Evolutionary conservation across 1,140 invertebrate genomes (phyloP).

Genomic region (Formica selysi): DNA sequence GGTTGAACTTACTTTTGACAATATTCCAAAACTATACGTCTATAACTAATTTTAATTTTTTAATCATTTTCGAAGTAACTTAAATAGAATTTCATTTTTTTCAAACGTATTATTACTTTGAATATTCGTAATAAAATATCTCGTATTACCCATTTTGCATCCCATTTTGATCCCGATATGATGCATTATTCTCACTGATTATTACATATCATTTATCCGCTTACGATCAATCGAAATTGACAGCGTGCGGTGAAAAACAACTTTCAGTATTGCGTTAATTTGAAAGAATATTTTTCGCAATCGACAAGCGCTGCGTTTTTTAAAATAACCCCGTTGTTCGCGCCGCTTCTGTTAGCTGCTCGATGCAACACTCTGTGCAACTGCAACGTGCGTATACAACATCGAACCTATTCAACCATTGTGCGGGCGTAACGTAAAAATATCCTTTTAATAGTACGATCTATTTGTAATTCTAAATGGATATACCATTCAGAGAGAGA

Average conservation of each 20-base stretch:
- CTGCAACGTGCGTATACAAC: slow-evolving; percentile 19
- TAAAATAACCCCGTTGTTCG: slow-evolving; percentile 56
- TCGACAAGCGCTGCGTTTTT: slow-evolving; percentile 50
- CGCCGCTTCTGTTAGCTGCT: slow-evolving; percentile 43
- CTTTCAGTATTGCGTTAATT: slow-evolving; percentile 55
- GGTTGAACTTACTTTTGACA: neutral
- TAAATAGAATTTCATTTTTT: neutral
- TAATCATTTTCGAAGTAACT: neutral
- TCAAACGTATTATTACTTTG: neutral
- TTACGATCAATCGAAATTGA: slow-evolving; percentile 36
- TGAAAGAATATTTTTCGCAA: slow-evolving; percentile 58
- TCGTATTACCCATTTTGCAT: slow-evolving; percentile 16
- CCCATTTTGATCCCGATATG: neutral
- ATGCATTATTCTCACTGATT: slow-evolving; percentile 49
- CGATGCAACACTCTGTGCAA: slow-evolving; percentile 25
- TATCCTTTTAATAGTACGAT: slow-evolving; percentile 59
- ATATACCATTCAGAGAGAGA: neutral
- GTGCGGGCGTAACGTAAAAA: slow-evolving; percentile 46
- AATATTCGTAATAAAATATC: neutral
- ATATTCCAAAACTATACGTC: neutral
- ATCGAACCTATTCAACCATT: slow-evolving; percentile 50
- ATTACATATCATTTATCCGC: slow-evolving; percentile 22
- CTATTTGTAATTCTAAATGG: slow-evolving; percentile 55
- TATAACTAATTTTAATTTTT: neutral
- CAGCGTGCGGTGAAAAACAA: slow-evolving; percentile 49